Percentiles rank a stretch among this genome's conserved stretches.
phyloP scores from a whole-genome alignment of 2,888 invertebrate species.

The Cylloceria caligata region DNA sequence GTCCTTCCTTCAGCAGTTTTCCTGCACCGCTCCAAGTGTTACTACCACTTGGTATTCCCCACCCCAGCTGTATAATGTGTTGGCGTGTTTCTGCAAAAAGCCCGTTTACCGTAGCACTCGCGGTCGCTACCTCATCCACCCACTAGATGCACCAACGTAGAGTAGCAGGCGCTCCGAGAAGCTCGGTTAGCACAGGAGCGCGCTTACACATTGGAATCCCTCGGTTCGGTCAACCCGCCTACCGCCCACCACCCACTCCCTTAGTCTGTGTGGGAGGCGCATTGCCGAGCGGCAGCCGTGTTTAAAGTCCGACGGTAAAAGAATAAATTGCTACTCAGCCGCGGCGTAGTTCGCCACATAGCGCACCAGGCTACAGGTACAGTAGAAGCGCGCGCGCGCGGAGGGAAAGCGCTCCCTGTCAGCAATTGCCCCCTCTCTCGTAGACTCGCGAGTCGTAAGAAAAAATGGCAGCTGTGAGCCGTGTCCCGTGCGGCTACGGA shows the following conservation, averaged over 20 bases:
- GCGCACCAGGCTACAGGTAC: constrained; percentile 73
- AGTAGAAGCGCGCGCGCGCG: constrained; percentile 70
- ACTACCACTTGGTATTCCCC: neutral
- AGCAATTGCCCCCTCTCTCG: constrained; percentile 85
- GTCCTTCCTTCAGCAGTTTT: neutral
- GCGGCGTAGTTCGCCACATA: constrained; percentile 57
- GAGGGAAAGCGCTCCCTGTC: constrained; percentile 83
- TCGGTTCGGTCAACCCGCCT: constrained; percentile 62
- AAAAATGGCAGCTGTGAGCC: constrained; percentile 85
- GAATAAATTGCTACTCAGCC: constrained; percentile 81
- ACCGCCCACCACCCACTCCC: constrained; percentile 62
- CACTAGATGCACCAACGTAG: constrained; percentile 20
- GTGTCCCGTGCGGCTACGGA: constrained; percentile 84
- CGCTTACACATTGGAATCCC: constrained; percentile 52
- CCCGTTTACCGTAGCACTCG: constrained; percentile 27
- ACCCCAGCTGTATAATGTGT: constrained; percentile 69
- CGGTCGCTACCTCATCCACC: constrained; percentile 22
- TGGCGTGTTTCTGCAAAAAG: constrained; percentile 37
- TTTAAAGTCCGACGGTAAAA: constrained; percentile 79
- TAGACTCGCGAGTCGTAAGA: constrained; percentile 86
- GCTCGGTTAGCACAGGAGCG: constrained; percentile 21
- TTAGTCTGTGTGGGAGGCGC: constrained; percentile 62
- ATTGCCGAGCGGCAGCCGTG: constrained; percentile 58
- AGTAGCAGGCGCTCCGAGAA: constrained; percentile 11
- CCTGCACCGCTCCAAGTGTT: neutral